Evolutionary conservation across 2,113 vertebrate genomes (phyloP).

Genomic region (Oncorhynchus nerka): DNA sequence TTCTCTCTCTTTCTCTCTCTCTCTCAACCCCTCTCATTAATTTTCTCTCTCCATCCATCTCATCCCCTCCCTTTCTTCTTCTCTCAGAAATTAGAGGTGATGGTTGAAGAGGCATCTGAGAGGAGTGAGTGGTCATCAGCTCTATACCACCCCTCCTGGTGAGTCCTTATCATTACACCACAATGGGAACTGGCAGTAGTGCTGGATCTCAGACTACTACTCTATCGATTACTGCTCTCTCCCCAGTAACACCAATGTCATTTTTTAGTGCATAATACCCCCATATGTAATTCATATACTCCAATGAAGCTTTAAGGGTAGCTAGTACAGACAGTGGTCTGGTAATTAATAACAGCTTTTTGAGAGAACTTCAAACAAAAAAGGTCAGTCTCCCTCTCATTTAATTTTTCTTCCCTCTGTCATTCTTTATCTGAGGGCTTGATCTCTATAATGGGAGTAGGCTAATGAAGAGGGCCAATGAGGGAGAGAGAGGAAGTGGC

Average conservation of each 20-base stretch:
- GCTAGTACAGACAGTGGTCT: too few species aligned
- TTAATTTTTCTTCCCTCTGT: neutral
- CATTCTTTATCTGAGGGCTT: slow-evolving; percentile 1
- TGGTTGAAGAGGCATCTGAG: slow-evolving; percentile 10
- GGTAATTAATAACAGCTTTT: too few species aligned
- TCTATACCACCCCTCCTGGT: slow-evolving; percentile 40
- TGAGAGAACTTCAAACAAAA: too few species aligned
- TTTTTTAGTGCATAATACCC: too few species aligned
- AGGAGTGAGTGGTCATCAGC: slow-evolving; percentile 1
- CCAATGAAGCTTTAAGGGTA: too few species aligned
- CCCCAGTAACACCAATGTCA: too few species aligned
- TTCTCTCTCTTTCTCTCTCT: neutral
- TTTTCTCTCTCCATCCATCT: slow-evolving; percentile 6
- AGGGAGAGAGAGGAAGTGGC: slow-evolving; percentile 24
- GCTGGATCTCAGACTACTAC: too few species aligned
- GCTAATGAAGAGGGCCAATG: slow-evolving; percentile 16
- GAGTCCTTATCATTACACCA: slow-evolving; percentile 8
- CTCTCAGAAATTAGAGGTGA: slow-evolving; percentile 25
- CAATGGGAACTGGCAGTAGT: neutral
- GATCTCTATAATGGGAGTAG: too few species aligned
- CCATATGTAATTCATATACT: too few species aligned
- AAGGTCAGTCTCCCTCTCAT: neutral
- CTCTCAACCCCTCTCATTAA: slow-evolving; percentile 2
- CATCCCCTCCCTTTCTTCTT: neutral
- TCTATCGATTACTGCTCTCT: too few species aligned